Evolutionary conservation across 2,113 vertebrate genomes (phyloP), one percentile per base, ranked within the genome.

Genomic region (Bombycilla garrulus): DNA sequence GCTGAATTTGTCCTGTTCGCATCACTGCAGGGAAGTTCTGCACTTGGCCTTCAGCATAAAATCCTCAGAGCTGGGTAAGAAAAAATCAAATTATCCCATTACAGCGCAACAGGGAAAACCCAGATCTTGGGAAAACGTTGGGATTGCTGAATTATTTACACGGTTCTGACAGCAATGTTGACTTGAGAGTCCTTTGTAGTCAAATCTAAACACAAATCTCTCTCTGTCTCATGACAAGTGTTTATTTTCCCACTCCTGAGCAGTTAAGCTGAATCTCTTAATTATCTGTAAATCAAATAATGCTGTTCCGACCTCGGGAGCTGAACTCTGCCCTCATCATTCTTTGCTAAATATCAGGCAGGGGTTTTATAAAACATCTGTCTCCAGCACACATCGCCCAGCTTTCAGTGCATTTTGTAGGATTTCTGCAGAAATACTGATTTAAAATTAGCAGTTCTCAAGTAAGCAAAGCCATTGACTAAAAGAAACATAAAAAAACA

Each of bases 271-370:
- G 88, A 87, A 54, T 94, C 74, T 87, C 83, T 92, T 96, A 81
- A 96, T 92, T 94, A 74, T 62, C 67, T 89, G 94, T 81, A 90
- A 94, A 90, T 88, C 80, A 74, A 82, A 94, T 94, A 80, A 42
- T 50, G 58, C 47, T 64, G 91, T 65, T 89, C 76, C 16, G n/a
- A 64, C 89, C 91, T 79, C 36, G 44, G 64, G 53, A 86, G 62
- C 57, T 77, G 85, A 96, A 72, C 66, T 20, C 31, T 88, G 58
- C 57, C 71, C 76, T 86, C 62, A 35, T 62, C 48, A 50, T 47
- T 96, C 66, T 65, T 77, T 69, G 61, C 56, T 62, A 81, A 82
- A 90, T 62, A 93, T 93, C 73, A 69, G 67, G 48, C 70, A 86
- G 84, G 53, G 57, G 72, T 92, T 95, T 96, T 80, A 67, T 15